Percentiles rank a stretch among this genome's conserved stretches.
These are phyloP conservation scores for Ploceus nigricollis DNA, from an alignment of 2,113 vertebrate species.

Conservation along the genomic window DNA sequence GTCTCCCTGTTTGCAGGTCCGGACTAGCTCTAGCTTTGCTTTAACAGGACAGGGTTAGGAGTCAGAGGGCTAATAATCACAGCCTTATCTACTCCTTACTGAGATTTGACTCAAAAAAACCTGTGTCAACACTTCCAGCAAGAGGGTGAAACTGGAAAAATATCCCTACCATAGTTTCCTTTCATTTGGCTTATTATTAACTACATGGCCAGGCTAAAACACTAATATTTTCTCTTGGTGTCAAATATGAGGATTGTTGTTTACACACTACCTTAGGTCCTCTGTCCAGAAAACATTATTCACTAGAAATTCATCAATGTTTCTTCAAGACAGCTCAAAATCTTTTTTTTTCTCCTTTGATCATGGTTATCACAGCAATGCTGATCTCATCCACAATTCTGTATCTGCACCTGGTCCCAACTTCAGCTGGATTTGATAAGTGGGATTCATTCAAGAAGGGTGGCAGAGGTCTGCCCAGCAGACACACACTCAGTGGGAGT, in stretches of 20 bases:
- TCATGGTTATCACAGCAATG: background rate
- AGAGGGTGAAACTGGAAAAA: background rate
- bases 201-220: background rate
- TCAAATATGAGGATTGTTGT: background rate
- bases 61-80: background rate
- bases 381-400: background rate
- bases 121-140: background rate
- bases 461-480: background rate
- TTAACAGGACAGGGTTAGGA: background rate
- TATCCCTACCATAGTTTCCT: background rate
- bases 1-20: background rate
- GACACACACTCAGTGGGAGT: background rate
- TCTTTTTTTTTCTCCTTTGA: background rate
- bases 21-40: background rate
- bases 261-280: background rate
- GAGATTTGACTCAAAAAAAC: background rate
- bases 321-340: background rate
- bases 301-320: background rate
- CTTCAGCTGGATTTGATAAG: background rate
- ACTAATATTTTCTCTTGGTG: background rate
- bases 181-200: background rate
- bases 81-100: background rate
- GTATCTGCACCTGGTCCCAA: background rate
- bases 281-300: background rate
- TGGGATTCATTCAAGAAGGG: background rate